phyloP scores from a whole-genome alignment of 2,113 vertebrate species.

The Vimba vimba region DNA sequence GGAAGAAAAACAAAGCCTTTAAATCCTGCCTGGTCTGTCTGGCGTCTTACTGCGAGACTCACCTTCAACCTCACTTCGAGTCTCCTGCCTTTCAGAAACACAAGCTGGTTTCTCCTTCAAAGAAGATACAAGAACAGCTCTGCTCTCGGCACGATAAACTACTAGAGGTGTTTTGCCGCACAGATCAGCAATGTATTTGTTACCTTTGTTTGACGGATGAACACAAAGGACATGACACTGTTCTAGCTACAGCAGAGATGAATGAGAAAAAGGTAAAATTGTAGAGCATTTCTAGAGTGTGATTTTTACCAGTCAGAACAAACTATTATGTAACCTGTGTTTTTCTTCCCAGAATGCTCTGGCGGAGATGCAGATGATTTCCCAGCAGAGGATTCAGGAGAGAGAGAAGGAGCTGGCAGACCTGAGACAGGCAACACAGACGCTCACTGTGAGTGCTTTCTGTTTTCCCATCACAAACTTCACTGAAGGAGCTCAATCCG shows the following conservation, averaged over 20 bases:
- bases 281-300: background rate
- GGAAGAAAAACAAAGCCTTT: slow-evolving; percentile 86
- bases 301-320: background rate
- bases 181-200: slow-evolving; percentile 76
- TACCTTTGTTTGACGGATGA: slow-evolving; percentile 76
- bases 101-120: slow-evolving; percentile 81
- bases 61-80: slow-evolving; percentile 93
- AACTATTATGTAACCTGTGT: background rate
- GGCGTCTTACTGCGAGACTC: slow-evolving; percentile 92
- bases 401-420: slow-evolving; percentile 72
- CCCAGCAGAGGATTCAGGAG: slow-evolving; percentile 67
- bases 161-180: slow-evolving; percentile 80
- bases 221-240: slow-evolving; percentile 78
- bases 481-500: background rate
- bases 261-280: slow-evolving; percentile 70
- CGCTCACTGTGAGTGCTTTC: slow-evolving; percentile 66
- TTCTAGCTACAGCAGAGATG: slow-evolving; percentile 67
- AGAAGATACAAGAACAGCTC: slow-evolving; percentile 70
- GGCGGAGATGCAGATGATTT: slow-evolving; percentile 66
- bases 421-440: slow-evolving; percentile 71
- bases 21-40: slow-evolving; percentile 93
- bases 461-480: background rate
- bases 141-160: slow-evolving; percentile 74
- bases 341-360: slow-evolving; percentile 64
- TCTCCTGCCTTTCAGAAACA: slow-evolving; percentile 91